These are phyloP conservation scores for Drosophila prolongata DNA, from an alignment of 2,888 invertebrate species.

Conservation along the genomic window DNA sequence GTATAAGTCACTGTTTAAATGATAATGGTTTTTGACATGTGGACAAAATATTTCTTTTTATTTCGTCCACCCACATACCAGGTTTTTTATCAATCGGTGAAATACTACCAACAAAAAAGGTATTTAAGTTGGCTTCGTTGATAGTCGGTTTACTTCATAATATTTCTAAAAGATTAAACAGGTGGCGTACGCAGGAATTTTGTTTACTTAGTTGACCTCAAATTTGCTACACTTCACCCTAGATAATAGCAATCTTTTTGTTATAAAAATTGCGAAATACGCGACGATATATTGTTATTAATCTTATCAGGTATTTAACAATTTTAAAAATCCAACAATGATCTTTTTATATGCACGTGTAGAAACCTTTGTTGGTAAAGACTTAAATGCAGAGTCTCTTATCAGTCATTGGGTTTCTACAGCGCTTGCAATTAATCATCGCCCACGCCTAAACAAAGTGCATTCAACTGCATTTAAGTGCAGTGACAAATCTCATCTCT, in stretches of 20 bases:
- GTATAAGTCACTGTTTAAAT: neutral
- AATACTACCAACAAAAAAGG: too few relatives aligned
- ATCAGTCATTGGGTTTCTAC: conserved; percentile 33
- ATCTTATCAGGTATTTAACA: conserved; percentile 1
- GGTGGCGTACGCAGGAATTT: too few relatives aligned
- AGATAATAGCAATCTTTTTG: too few relatives aligned
- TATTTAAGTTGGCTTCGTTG: too few relatives aligned
- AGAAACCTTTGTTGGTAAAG: conserved; percentile 7
- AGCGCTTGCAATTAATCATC: conserved; percentile 12
- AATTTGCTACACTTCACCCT: too few relatives aligned
- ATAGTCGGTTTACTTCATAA: too few relatives aligned
- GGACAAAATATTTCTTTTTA: too few relatives aligned
- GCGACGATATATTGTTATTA: too few relatives aligned
- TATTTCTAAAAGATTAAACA: too few relatives aligned
- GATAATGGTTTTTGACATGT: neutral
- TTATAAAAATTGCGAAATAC: too few relatives aligned
- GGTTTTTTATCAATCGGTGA: too few relatives aligned
- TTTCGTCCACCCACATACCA: neutral
- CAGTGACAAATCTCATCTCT: conserved; percentile 12
- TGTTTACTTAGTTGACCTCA: too few relatives aligned
- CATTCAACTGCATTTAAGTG: conserved; percentile 35
- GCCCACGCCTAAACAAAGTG: conserved; percentile 34
- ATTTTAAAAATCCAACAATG: neutral
- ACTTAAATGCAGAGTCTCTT: conserved; percentile 3
- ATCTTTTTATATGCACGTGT: neutral